Conservation (phyloP, 2,888 invertebrate genomes). For the Notocelia uddmanniana region DNA sequence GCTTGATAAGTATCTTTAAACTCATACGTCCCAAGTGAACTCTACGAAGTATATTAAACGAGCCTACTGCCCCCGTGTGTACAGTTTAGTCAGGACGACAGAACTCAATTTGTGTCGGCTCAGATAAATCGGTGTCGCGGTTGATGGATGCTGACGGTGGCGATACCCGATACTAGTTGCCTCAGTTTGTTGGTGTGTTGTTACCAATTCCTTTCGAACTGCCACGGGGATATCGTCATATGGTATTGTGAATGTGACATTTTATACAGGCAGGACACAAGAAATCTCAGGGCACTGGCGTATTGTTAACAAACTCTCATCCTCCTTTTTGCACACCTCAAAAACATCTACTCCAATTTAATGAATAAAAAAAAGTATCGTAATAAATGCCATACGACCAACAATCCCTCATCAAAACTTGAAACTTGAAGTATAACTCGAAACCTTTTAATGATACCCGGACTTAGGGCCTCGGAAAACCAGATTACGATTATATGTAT, state of each 20-base stretch:
- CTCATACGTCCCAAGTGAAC: too few species aligned
- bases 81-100: constrained; percentile 2
- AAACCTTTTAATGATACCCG: constrained; percentile 15
- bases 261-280: too few species aligned
- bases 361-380: too few species aligned
- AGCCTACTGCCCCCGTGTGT: constrained; percentile 6
- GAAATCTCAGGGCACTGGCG: too few species aligned
- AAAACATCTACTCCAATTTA: too few species aligned
- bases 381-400: constrained; percentile 1
- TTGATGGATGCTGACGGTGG: constrained; percentile 35
- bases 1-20: too few species aligned
- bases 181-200: not conserved
- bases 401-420: constrained; percentile 18
- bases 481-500: not conserved
- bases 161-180: not conserved
- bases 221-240: not conserved
- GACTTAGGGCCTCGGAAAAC: not conserved
- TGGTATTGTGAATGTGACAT: not conserved
- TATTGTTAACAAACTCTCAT: too few species aligned
- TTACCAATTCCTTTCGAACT: not conserved
- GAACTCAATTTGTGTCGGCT: constrained; percentile 43
- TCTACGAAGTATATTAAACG: not conserved
- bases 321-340: too few species aligned
- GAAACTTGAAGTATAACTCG: constrained; percentile 10
- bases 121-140: constrained; percentile 43